These are phyloP conservation scores for Mythimna loreyi DNA, from an alignment of 2,888 invertebrate genomes.

Conservation along the genomic window DNA sequence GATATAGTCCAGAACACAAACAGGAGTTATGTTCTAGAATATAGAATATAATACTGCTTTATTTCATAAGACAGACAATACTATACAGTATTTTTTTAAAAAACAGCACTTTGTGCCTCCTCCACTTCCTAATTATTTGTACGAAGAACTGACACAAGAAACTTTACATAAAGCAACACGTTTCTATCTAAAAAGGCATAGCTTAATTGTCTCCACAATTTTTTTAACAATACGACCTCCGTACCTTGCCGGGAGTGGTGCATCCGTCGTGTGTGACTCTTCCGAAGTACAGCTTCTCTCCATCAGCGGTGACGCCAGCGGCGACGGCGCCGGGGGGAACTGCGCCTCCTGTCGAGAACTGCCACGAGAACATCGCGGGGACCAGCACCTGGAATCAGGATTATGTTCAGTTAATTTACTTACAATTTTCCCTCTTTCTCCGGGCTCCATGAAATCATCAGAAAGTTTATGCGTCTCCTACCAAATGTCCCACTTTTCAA, in stretches of 20 bases:
- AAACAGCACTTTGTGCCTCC: background rate
- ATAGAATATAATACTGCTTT: no score
- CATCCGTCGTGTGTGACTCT: conserved; percentile 93
- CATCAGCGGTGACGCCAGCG: conserved; percentile 92
- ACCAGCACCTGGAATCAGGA: conserved; percentile 88
- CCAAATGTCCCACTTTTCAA: no score
- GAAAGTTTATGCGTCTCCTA: no score
- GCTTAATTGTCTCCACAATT: background rate
- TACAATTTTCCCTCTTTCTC: background rate
- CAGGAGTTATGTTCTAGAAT: no score
- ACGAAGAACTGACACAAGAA: background rate
- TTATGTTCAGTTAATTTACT: conserved; percentile 1
- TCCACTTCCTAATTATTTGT: background rate
- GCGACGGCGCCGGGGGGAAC: conserved; percentile 93
- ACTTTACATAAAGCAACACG: background rate
- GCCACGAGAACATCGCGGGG: conserved; percentile 92
- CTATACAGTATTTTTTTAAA: background rate
- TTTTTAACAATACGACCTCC: background rate
- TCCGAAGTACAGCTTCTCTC: conserved; percentile 93
- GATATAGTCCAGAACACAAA: no score
- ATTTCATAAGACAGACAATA: background rate
- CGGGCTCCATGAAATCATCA: no score
- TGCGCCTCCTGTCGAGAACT: conserved; percentile 90
- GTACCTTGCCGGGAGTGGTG: conserved; percentile 93
- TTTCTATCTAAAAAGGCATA: background rate